Base-by-base conservation (phyloP, 2,113 vertebrate species). In the Galemys pyrenaicus region DNA sequence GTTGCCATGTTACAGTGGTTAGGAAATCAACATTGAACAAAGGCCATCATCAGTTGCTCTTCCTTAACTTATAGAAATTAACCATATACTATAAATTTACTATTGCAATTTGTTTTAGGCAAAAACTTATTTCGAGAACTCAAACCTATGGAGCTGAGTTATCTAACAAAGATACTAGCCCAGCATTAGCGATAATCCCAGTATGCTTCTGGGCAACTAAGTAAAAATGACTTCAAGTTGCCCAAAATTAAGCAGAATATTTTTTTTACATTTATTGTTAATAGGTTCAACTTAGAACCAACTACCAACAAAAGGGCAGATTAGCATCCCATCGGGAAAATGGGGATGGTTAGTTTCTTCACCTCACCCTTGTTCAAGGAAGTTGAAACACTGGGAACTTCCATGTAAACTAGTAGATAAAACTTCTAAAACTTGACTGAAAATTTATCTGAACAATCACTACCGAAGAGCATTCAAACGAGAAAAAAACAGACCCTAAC, bases 1-100 rank as follows among this genome's bases (percentile, higher is more conserved):
- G 96, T 95, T 96, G 91, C 94, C 83, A 95, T 56, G 93, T 94
- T 95, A 96, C 95, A 96, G 28, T 77, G 32, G 51, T 91, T 94
- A 95, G 54, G 60, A 95, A 95, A 96, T 88, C 92, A 96, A 97
- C 79, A 82, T 0, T 71, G 49, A 94, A 96, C 85, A 96, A 97
- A 94, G 65, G 44, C 81, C 79, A 94, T 20, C 71, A 89, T n/a
- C 30, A 81, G 39, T 78, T 80, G 91, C 28, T 82, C 44, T 84
- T 71, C 49, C 54, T 68, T 77, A 90, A 86, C 17, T 74, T 95
- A 68, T 2, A 95, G 74, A 92, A 79, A 86, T 68, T 85, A 87
- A 70, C n/a, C 17, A 75, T 41, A 87, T 65, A 70, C 32, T 35
- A 32, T 20, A 82, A 44, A 15, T 1, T 91, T n/a, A 75, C 6